Base-by-base conservation (phyloP, 2,113 vertebrate genomes). In the Potamarius usumacintae region DNA sequence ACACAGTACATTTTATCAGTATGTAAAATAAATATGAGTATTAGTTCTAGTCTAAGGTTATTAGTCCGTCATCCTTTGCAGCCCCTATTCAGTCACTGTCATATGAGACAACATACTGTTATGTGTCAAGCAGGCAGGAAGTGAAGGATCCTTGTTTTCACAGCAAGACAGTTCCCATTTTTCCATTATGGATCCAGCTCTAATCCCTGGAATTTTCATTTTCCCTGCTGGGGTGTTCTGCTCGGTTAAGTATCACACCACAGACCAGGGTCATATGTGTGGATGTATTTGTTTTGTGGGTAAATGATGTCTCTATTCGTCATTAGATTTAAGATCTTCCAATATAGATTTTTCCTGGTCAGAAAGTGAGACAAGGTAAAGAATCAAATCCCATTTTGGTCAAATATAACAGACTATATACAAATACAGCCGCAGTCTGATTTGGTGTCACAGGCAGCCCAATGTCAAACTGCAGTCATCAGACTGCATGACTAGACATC, bases 191-290 rank as follows among this genome's bases (percentile, higher is more conserved):
- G 55, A 82, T 86, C 34, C 89, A 81, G 90, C 80, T 83, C 85
- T 86, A 89, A 94, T 85, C 89, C 88, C 48, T 63, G 87, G 86
- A 91, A 90, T 89, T 92, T 92, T 90, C 48, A 89, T 91, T 88
- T 86, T 84, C 69, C 89, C 84, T 87, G 89, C 48, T 30, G 52
- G 48, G 62, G 34, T 34, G 34, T 90, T 85, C 79, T 85, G 71
- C 83, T 88, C 89, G 72, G 86, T 83, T 83, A 79, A 78, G 17
- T 90, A 88, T 92, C 71, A 88, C n/a, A 86, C 86, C 63, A 15
- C 74, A 65, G 55, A 25, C 63, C 65, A 17, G 53, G 18, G 65
- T 69, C 77, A 63, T 72, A 20, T 81, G 82, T 77, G 82, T 55
- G 58, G 7, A 18, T 81, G 76, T 72, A 57, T 55, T 71, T 74